These are phyloP conservation scores for Clarias batrachus DNA, from an alignment of 2,113 vertebrate species.

Conservation along the genomic window DNA sequence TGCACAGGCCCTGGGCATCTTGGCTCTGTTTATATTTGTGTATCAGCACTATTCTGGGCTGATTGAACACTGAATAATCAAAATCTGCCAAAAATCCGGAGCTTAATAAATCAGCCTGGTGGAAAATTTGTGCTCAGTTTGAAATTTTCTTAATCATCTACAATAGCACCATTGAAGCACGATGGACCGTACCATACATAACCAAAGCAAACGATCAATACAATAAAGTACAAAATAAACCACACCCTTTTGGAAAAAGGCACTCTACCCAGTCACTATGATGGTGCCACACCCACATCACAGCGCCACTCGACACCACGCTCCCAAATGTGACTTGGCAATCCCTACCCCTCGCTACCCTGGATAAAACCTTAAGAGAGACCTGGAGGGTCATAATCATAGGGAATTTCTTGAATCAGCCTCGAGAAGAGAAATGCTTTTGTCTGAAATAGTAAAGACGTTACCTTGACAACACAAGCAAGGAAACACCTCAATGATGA, in stretches of 20 bases:
- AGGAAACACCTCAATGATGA: background rate
- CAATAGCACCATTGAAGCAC: background rate
- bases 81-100: background rate
- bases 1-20: constrained; percentile 26
- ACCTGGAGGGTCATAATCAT: background rate
- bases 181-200: background rate
- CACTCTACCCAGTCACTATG: background rate
- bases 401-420: background rate
- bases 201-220: background rate
- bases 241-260: constrained; percentile 35
- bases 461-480: background rate
- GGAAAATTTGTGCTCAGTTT: background rate
- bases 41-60: constrained; percentile 24
- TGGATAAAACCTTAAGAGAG: background rate
- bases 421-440: background rate
- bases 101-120: background rate
- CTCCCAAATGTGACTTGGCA: constrained; percentile 10
- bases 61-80: constrained; percentile 12
- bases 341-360: background rate
- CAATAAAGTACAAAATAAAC: background rate
- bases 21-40: constrained; percentile 32
- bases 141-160: background rate
- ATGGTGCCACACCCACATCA: constrained; percentile 36
- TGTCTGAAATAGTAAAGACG: background rate
- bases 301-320: constrained; percentile 1